Base-by-base conservation (phyloP, 35 echinoderm and acorn worm genomes). In the Lytechinus pictus region DNA sequence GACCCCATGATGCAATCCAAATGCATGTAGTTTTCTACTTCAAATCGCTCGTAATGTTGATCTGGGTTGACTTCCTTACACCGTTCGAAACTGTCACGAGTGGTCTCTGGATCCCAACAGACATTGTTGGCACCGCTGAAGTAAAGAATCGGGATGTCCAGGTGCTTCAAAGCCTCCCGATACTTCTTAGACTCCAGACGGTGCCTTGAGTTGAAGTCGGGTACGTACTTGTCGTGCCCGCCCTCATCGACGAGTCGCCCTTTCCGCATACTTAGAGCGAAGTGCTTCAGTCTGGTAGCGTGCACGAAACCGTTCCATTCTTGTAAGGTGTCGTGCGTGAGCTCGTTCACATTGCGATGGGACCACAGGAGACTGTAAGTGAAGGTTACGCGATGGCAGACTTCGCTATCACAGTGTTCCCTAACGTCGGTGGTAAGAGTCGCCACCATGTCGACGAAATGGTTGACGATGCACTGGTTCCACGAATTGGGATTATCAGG, bases 251-350 rank as follows among this genome's bases (percentile, higher is more conserved):
- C 97, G 54, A 97, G 56, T 27, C 94, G 97, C 54, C 95, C 97
- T 56, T 97, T 97, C 5, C 89, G 94, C 56, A 96, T 92, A 61
- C 97, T 94, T 24, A 92, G 55, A 0, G 97, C 87, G 56, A 96
- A 96, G 88, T 96, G 95, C 14, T 94, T 71, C 9, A 92, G 89
- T 33, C 95, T 86, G 19, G 94, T 96, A 57, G 97, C 87, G 60
- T 96, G 94, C 21, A 58, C 95, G 51, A 92, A 97, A 5, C 97
- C 97, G 91, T 96, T 96, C 16, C 29, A 86, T 60, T 97, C 97
- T 54, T 97, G 97, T 12, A 97, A 89, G 27, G 97, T 97, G 57
- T 97, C 97, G 88, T 97, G 97, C 0, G 97, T 97, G 10, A 94
- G 58, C 53, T 94, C 29, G 89, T 97, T 97, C 14, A 97, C 54